Conservation (phyloP, 2,797 vertebrate genomes). For the Knipowitschia caucasica region DNA sequence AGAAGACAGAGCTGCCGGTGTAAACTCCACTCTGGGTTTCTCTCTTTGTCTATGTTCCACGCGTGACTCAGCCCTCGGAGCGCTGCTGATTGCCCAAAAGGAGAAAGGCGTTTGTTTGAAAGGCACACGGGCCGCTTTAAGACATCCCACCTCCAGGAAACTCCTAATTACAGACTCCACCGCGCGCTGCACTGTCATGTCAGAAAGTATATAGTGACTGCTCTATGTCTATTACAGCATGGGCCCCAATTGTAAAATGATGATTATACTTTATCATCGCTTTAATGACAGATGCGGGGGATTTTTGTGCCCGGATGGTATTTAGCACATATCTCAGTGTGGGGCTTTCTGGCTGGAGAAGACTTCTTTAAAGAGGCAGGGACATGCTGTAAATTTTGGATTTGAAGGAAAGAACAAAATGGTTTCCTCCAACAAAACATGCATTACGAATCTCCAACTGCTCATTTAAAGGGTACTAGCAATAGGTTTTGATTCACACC, state of each 20-base stretch:
- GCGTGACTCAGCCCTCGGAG: slow-evolving; percentile 43
- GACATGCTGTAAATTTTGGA: slow-evolving; percentile 34
- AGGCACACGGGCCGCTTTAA: slow-evolving; percentile 56
- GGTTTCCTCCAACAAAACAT: too few species aligned
- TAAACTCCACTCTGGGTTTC: slow-evolving; percentile 31
- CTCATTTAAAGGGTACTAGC: too few species aligned
- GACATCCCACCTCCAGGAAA: slow-evolving; percentile 66
- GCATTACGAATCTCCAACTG: too few species aligned
- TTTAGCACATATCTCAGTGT: slow-evolving; percentile 67
- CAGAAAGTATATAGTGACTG: slow-evolving; percentile 59
- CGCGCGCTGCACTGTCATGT: slow-evolving; percentile 65
- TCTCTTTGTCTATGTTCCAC: slow-evolving; percentile 7
- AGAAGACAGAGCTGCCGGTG: slow-evolving; percentile 48
- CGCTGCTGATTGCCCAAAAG: slow-evolving; percentile 44
- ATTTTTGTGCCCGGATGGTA: slow-evolving; percentile 54
- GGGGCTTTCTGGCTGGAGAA: slow-evolving; percentile 47
- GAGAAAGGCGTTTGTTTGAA: slow-evolving; percentile 59
- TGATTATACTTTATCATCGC: slow-evolving; percentile 65
- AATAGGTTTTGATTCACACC: too few species aligned
- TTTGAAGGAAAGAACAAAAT: slow-evolving; percentile 52
- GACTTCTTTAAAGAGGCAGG: slow-evolving; percentile 43
- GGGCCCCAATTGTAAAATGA: slow-evolving; percentile 63
- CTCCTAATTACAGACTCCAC: slow-evolving; percentile 69
- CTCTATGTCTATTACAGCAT: slow-evolving; percentile 53
- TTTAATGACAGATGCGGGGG: slow-evolving; percentile 66